phyloP scores from a whole-genome alignment of 2,888 invertebrate species.

The Gordius sp. region DNA sequence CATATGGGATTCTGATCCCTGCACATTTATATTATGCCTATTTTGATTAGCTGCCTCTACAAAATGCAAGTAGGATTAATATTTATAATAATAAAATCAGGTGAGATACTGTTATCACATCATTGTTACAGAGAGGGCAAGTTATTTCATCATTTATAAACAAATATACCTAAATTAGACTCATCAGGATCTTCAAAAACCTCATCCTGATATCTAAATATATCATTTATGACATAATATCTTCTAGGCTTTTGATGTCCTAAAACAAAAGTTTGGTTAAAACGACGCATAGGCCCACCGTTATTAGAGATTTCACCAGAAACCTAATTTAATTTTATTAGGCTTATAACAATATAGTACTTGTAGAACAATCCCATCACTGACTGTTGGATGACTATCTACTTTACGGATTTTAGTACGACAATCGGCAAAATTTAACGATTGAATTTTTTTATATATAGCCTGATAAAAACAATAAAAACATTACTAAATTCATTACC shows the following conservation, averaged over 20 bases:
- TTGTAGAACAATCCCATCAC: constrained; percentile 77
- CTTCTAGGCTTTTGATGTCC: constrained; percentile 59
- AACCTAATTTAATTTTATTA: neutral
- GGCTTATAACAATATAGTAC: constrained; percentile 26
- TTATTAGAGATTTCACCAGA: constrained; percentile 71
- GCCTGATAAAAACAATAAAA: constrained; percentile 36
- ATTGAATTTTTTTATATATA: constrained; percentile 77
- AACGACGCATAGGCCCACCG: constrained; percentile 80
- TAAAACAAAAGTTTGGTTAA: constrained; percentile 86
- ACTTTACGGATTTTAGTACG: constrained; percentile 91
- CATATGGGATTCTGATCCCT: too few species aligned
- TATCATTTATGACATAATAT: constrained; percentile 94
- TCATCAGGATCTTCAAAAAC: constrained; percentile 41
- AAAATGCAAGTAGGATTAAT: too few species aligned
- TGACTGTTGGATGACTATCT: constrained; percentile 72
- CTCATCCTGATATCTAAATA: constrained; percentile 78
- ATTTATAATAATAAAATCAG: too few species aligned
- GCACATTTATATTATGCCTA: too few species aligned
- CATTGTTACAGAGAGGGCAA: neutral
- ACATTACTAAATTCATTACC: constrained; percentile 21
- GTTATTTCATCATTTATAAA: too few species aligned
- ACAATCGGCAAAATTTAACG: constrained; percentile 76
- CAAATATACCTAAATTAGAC: constrained; percentile 21
- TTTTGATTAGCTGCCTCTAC: too few species aligned
- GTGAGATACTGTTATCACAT: too few species aligned